Percentiles rank a stretch among this genome's conserved stretches.
These are phyloP conservation scores for Emydoidea blandingii DNA, from an alignment of 2,797 vertebrate species.

Conservation along the genomic window DNA sequence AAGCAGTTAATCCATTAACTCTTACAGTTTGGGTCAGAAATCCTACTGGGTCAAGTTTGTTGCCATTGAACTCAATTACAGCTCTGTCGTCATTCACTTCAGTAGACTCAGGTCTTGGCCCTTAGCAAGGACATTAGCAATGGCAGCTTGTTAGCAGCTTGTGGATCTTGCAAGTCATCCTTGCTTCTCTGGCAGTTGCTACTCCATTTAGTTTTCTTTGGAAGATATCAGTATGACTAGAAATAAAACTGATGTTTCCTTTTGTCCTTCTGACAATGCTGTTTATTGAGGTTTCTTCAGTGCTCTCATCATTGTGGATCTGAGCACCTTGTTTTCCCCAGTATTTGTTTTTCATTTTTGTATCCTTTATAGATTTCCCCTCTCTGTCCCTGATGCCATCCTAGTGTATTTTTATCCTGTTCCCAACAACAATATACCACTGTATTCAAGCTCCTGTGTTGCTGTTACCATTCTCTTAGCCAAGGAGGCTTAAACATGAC, in stretches of 20 bases:
- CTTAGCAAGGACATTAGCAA: constrained; percentile 41
- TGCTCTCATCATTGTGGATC: constrained; percentile 4
- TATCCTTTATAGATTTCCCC: not conserved
- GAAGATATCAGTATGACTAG: constrained; percentile 67
- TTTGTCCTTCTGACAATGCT: constrained; percentile 42
- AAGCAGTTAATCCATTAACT: not conserved
- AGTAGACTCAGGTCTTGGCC: constrained; percentile 25
- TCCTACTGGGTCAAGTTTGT: not conserved
- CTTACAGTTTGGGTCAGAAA: not conserved
- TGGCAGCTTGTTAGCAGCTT: constrained; percentile 34
- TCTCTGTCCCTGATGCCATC: not conserved
- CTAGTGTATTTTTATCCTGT: not conserved
- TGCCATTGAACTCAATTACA: constrained; percentile 32
- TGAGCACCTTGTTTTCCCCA: constrained; percentile 21
- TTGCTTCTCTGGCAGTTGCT: constrained; percentile 3
- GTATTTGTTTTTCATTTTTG: not conserved
- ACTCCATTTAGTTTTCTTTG: constrained; percentile 69
- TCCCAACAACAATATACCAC: not conserved
- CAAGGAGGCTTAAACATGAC: not conserved
- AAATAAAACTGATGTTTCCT: constrained; percentile 49
- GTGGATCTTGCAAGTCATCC: constrained; percentile 72
- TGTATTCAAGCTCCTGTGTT: not conserved
- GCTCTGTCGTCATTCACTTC: constrained; percentile 26
- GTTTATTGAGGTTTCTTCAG: constrained; percentile 21
- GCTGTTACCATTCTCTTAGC: no score